Evolutionary conservation across 2,113 vertebrate species (phyloP).

Genomic region (Spheniscus mendiculus): DNA sequence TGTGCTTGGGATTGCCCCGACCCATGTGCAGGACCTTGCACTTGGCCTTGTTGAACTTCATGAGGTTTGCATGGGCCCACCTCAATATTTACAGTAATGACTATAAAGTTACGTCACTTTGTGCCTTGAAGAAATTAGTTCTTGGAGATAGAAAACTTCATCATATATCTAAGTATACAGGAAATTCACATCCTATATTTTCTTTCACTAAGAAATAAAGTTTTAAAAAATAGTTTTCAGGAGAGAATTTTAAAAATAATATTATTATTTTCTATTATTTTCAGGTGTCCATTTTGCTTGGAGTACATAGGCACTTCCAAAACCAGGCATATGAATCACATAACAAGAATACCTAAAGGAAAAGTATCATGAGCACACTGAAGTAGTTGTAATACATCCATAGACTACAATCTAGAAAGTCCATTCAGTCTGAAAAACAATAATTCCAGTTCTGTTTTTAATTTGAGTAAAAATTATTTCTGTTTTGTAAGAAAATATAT

Average conservation of each 20-base stretch:
- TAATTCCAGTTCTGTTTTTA: background rate
- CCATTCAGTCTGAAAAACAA: background rate
- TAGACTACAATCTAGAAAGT: background rate
- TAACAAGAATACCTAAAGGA: background rate
- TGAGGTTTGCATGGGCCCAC: no score
- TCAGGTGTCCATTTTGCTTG: background rate
- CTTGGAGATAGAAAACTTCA: background rate
- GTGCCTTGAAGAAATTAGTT: background rate
- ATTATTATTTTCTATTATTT: background rate
- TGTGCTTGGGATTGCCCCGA: no score
- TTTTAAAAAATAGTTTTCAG: background rate
- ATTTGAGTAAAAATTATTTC: background rate
- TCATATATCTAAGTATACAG: background rate
- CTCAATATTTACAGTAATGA: background rate
- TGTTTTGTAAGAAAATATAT: background rate
- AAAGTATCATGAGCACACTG: background rate
- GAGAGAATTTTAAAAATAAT: background rate
- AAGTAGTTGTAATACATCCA: background rate
- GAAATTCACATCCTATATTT: background rate
- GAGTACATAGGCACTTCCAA: background rate
- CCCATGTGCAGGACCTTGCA: no score
- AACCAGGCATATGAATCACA: background rate
- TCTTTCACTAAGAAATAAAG: background rate
- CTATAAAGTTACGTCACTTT: background rate
- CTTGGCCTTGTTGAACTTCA: no score